Conservation (phyloP, 2,113 vertebrate genomes). For the Seriola aureovittata region DNA sequence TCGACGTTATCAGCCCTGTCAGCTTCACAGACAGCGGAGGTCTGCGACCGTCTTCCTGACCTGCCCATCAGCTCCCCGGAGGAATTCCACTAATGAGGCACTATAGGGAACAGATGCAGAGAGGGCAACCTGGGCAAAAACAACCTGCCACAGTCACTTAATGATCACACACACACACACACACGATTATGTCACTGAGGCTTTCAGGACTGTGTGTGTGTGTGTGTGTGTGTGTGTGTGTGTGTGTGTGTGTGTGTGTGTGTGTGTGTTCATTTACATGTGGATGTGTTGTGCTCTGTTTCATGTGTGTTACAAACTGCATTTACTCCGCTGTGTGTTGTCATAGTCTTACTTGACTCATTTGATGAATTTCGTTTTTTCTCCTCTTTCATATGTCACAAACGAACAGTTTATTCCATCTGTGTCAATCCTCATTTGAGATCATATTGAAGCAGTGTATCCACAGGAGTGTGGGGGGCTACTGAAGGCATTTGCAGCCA, state of each 20-base stretch:
- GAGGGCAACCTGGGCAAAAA: slow-evolving; percentile 70
- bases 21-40: slow-evolving; percentile 75
- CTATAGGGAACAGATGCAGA: slow-evolving; percentile 81
- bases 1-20: slow-evolving; percentile 81
- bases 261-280: too few species aligned
- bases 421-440: slow-evolving; percentile 3
- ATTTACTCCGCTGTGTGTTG: slow-evolving; percentile 2
- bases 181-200: slow-evolving; percentile 59
- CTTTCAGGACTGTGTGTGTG: neutral
- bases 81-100: slow-evolving; percentile 79
- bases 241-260: too few species aligned
- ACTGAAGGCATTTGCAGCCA: slow-evolving; percentile 24
- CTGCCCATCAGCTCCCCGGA: slow-evolving; percentile 68
- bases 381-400: neutral
- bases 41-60: slow-evolving; percentile 73
- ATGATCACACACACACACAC: slow-evolving; percentile 68
- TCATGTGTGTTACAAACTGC: slow-evolving; percentile 8
- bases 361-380: slow-evolving; percentile 18
- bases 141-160: slow-evolving; percentile 81
- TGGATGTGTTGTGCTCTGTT: too few species aligned
- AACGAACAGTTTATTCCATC: neutral
- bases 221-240: too few species aligned
- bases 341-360: slow-evolving; percentile 42
- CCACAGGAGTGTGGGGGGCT: neutral
- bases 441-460: neutral